Conservation (phyloP, 2,888 invertebrate species). For the Stenichneumon culpator region DNA sequence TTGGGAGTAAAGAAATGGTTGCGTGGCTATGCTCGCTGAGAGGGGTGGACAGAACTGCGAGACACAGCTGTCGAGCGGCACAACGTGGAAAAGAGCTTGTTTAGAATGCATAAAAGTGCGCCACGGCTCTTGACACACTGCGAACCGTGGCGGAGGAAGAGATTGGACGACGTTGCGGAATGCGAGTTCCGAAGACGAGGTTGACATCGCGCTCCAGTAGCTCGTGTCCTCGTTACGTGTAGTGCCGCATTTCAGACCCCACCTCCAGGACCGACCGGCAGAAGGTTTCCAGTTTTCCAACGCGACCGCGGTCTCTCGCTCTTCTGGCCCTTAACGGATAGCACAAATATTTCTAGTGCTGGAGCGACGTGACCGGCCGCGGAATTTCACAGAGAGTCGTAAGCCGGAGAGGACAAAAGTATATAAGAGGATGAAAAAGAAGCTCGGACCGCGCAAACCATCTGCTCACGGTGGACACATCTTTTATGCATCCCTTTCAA, state of each 20-base stretch:
- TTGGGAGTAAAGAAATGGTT: not conserved
- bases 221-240: conserved; percentile 78
- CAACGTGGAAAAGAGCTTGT: conserved; percentile 67
- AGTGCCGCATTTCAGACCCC: conserved; percentile 63
- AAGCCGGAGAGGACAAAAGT: conserved; percentile 1
- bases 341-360: conserved; percentile 77
- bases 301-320: conserved; percentile 49
- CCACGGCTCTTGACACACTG: conserved; percentile 73
- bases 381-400: conserved; percentile 28
- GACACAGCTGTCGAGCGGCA: conserved; percentile 17
- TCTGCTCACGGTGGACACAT: not conserved
- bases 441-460: not conserved
- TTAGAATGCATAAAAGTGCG: conserved; percentile 74
- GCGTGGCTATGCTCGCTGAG: not conserved
- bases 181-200: conserved; percentile 18
- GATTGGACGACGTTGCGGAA: conserved; percentile 35
- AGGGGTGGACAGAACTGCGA: not conserved
- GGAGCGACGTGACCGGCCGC: conserved; percentile 59
- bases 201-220: conserved; percentile 62
- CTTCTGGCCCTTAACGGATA: conserved; percentile 67
- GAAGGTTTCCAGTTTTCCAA: conserved; percentile 60
- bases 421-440: conserved; percentile 9
- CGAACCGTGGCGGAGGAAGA: conserved; percentile 45
- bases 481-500: not conserved
- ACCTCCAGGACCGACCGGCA: conserved; percentile 33